A percentile compares a stretch with the other conserved stretches of the same genome.
Conservation (phyloP, 1,140 invertebrate species). For the Cydia strobilella region DNA sequence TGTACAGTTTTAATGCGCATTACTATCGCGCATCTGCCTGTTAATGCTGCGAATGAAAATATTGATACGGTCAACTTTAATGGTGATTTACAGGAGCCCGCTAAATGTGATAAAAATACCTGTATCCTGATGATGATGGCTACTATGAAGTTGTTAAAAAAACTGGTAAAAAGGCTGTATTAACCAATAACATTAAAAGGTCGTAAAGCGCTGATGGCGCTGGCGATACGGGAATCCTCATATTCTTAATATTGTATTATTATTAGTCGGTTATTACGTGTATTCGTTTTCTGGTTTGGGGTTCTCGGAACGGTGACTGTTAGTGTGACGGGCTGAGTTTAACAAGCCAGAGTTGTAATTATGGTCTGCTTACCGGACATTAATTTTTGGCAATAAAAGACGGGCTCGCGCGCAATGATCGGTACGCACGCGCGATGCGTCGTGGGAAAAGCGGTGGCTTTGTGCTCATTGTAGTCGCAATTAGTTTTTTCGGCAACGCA, state of each 20-base stretch:
- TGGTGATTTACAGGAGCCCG: slow-evolving; percentile 27
- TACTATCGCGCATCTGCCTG: slow-evolving; percentile 43
- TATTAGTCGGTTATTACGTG: slow-evolving; percentile 60
- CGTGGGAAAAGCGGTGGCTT: slow-evolving; percentile 77
- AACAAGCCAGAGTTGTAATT: slow-evolving; percentile 66
- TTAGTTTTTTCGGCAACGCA: slow-evolving; percentile 70
- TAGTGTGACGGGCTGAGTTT: slow-evolving; percentile 50
- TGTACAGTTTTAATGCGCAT: slow-evolving; percentile 41
- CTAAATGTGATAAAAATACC: slow-evolving; percentile 6
- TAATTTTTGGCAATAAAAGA: slow-evolving; percentile 80
- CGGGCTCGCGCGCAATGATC: slow-evolving; percentile 68
- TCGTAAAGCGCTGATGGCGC: slow-evolving; percentile 53
- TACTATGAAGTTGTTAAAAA: slow-evolving; percentile 53
- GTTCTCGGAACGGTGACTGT: slow-evolving; percentile 53
- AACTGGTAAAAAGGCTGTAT: slow-evolving; percentile 42
- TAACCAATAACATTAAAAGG: slow-evolving; percentile 70
- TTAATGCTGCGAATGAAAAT: slow-evolving; percentile 38
- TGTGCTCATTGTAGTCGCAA: slow-evolving; percentile 74
- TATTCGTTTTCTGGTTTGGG: slow-evolving; percentile 50
- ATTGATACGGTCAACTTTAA: slow-evolving; percentile 29
- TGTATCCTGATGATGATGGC: slow-evolving; percentile 15
- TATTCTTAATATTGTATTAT: slow-evolving; percentile 59
- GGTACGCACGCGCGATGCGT: slow-evolving; percentile 65
- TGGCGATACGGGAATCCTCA: slow-evolving; percentile 45
- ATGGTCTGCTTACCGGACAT: slow-evolving; percentile 74